Conservation (phyloP, 2,888 invertebrate genomes). For the Myopa testacea region DNA sequence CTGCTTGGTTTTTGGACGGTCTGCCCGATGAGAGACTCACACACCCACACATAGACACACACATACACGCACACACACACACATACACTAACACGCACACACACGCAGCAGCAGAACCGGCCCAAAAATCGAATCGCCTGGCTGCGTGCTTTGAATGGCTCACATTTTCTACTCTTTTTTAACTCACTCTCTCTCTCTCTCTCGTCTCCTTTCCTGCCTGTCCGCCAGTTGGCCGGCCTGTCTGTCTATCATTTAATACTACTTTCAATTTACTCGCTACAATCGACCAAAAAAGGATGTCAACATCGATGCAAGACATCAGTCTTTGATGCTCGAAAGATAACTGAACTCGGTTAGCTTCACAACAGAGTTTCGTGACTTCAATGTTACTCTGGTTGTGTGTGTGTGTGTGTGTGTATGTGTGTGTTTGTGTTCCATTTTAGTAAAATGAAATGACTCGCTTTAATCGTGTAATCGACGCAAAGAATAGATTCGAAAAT, state of each 20-base stretch:
- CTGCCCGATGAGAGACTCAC: neutral
- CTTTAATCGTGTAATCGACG: conserved; percentile 32
- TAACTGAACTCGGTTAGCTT: neutral
- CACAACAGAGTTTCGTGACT: conserved; percentile 30
- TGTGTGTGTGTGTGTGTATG: conserved; percentile 21
- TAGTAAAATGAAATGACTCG: conserved; percentile 19
- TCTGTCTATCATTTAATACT: conserved; percentile 47
- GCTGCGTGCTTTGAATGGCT: neutral
- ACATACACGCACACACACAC: conserved; percentile 32
- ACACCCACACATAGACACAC: neutral
- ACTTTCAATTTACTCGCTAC: conserved; percentile 47
- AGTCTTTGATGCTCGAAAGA: neutral
- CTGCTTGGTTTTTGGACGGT: neutral
- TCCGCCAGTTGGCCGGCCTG: conserved; percentile 4
- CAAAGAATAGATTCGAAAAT: conserved; percentile 22
- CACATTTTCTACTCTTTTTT: neutral
- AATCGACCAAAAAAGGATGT: neutral
- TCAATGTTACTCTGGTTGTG: conserved; percentile 27
- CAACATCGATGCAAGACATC: neutral
- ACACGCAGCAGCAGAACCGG: neutral
- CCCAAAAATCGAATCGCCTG: neutral
- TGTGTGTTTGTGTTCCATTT: conserved; percentile 22
- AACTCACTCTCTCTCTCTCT: conserved; percentile 9
- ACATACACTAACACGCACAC: neutral
- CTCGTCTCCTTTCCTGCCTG: neutral